phyloP scores from a whole-genome alignment of 2,888 invertebrate species.

The Philereme vetulata region DNA sequence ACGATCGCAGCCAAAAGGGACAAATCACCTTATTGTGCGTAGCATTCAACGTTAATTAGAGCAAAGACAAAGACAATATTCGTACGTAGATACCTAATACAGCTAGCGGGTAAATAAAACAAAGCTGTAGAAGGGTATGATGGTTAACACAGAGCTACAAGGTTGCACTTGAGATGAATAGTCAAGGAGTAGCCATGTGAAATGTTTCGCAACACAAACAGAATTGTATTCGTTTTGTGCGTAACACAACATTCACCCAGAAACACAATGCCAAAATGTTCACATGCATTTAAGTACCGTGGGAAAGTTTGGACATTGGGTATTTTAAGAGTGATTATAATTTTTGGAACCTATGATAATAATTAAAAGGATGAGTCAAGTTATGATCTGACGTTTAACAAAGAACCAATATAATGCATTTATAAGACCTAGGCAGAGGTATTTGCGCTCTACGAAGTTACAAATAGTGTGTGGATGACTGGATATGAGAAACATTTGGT shows the following conservation, averaged over 20 bases:
- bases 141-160: slow-evolving; percentile 60
- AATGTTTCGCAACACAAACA: slow-evolving; percentile 69
- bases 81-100: slow-evolving; percentile 4
- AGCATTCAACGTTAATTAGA: slow-evolving; percentile 40
- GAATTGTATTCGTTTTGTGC: slow-evolving; percentile 52
- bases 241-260: slow-evolving; percentile 64
- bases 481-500: no score
- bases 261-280: slow-evolving; percentile 74
- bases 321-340: slow-evolving; percentile 19
- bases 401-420: no score
- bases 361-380: background rate
- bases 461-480: no score
- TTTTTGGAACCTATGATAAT: slow-evolving; percentile 11
- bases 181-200: slow-evolving; percentile 43
- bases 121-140: slow-evolving; percentile 50
- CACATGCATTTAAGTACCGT: slow-evolving; percentile 63
- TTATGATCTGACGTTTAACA: no score
- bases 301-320: slow-evolving; percentile 55
- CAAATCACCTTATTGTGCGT: slow-evolving; percentile 10
- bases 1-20: background rate
- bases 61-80: slow-evolving; percentile 19
- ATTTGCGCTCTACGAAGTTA: no score
- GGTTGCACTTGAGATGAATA: slow-evolving; percentile 68
- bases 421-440: no score
- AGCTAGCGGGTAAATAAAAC: slow-evolving; percentile 45